Conservation (phyloP, 2,888 invertebrate species). For the Yponomeuta evonymella region DNA sequence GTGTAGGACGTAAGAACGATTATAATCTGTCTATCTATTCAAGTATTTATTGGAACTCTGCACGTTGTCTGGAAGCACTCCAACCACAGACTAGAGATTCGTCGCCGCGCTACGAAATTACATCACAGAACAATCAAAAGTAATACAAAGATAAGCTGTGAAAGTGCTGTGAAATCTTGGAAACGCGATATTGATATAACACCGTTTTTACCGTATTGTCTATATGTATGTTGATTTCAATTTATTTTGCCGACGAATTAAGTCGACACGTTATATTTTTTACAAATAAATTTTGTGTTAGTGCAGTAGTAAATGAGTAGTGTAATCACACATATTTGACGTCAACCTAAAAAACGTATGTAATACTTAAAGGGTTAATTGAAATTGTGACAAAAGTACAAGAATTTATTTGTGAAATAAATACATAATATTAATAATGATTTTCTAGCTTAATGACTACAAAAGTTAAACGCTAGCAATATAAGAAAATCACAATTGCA, state of each 20-base stretch:
- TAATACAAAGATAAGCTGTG: not conserved
- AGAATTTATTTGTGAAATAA: conserved; percentile 45
- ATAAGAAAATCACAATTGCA: conserved; percentile 66
- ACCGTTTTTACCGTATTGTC: not conserved
- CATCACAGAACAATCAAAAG: not conserved
- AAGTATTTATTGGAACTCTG: conserved; percentile 35
- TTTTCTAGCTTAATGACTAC: conserved; percentile 68
- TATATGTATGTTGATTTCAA: not conserved
- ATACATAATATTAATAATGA: conserved; percentile 47
- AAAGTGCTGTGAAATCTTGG: not conserved
- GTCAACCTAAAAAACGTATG: conserved; percentile 6
- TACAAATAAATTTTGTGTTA: not conserved
- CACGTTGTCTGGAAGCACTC: conserved; percentile 44
- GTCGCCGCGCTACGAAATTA: not conserved
- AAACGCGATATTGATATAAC: conserved; percentile 5
- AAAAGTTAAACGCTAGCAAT: conserved; percentile 63
- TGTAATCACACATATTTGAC: not conserved
- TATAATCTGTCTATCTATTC: conserved; percentile 2
- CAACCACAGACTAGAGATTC: conserved; percentile 17
- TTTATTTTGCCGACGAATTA: not conserved
- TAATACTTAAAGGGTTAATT: conserved; percentile 23
- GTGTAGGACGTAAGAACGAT: not conserved
- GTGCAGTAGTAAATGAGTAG: not conserved
- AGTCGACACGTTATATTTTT: not conserved
- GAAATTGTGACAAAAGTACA: conserved; percentile 55